These are phyloP conservation scores for Paramormyrops hopkinsi DNA, from an alignment of 2,797 vertebrate genomes.

Conservation along the genomic window DNA sequence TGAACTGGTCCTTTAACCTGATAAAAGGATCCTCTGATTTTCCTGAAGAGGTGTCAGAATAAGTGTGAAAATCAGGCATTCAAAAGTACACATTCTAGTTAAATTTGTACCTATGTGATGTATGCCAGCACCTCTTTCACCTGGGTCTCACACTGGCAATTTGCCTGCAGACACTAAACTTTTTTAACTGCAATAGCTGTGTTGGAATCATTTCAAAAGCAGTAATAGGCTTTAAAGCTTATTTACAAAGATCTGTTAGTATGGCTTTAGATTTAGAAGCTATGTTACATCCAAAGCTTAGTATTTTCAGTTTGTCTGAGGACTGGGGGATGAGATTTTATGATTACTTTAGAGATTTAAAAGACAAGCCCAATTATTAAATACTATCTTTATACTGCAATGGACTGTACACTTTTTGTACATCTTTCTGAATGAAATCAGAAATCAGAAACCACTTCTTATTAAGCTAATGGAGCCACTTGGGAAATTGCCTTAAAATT, in stretches of 20 bases:
- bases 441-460: conserved; percentile 4
- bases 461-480: not conserved
- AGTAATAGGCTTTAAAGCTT: not conserved
- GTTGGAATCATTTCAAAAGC: not conserved
- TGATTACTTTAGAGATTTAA: not conserved
- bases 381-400: not conserved
- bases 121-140: not conserved
- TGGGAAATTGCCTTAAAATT: conserved; percentile 2
- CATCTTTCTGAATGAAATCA: not conserved
- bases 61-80: not conserved
- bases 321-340: not conserved
- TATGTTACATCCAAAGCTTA: not conserved
- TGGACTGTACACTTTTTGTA: not conserved
- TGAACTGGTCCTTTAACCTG: not conserved
- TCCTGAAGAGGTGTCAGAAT: not conserved
- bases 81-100: not conserved
- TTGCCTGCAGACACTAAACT: not conserved
- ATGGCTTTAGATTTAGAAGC: not conserved
- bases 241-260: not conserved
- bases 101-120: not conserved
- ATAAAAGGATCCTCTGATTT: not conserved
- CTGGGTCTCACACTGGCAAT: not conserved
- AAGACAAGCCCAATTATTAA: not conserved
- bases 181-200: not conserved
- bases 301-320: not conserved